Evolutionary conservation across 1,140 invertebrate genomes (phyloP), one percentile per base, ranked within the genome.

Genomic region (Odontomachus brunneus): DNA sequence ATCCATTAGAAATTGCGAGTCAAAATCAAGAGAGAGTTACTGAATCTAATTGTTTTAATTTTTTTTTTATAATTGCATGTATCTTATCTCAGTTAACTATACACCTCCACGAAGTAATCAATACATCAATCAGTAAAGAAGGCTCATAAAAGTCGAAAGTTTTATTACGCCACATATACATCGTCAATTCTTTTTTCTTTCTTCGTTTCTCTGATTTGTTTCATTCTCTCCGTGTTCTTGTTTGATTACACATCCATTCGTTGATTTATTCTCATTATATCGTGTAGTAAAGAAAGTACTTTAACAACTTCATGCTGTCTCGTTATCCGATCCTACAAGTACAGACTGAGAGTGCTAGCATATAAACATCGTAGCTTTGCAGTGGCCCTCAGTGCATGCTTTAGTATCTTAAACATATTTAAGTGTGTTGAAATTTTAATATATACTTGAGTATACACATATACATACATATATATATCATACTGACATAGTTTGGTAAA

Each of bases 361-460:
- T 73, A 44, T 44, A 62, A 17, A 75, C 17, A 62, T 76, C 38
- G 29, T 49, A 75, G 62, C 84, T 89, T 89, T 89, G 87, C 88
- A 89, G 78, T 89, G 87, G 51, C 59, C 59, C 66, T 86, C 73
- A 80, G 65, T 90, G 87, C 88, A 90, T 90, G 88, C 75, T 81
- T 44, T 84, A 88, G 82, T 66, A 84, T 81, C 51, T 78, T 65
- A 82, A n/a, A 76, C 5, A 67, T 49, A 66, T 86, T 75, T 71
- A 74, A 82, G 71, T 74, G 66, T 74, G 67, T 86, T 84, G 62
- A 86, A 48, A 76, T 78, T 63, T 82, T 49, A 29, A 62, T 82
- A 84, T 44, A 44, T 84, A 53, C 33, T 38, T 65, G 38, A 55
- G 62, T 71, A 60, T 74, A 71, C 65, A 44, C 65, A 60, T 24